Conservation (phyloP, 2,888 invertebrate species). For the Pristionchus maxplancki region DNA sequence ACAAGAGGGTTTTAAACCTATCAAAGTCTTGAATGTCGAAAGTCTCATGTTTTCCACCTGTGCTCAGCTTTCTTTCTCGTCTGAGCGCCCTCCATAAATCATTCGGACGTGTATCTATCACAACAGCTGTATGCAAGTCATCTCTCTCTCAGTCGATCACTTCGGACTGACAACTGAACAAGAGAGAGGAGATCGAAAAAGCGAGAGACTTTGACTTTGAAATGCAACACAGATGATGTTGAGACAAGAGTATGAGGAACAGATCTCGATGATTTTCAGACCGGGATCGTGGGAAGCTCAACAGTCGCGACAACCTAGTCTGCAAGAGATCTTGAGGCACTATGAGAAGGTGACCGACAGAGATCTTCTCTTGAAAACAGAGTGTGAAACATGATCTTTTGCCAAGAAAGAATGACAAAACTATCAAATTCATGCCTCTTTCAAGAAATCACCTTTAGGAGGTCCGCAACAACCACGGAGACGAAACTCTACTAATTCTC, state of each 20-base stretch:
- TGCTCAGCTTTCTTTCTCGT: background rate
- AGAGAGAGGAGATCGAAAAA: slow-evolving; percentile 18
- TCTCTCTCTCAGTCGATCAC: background rate
- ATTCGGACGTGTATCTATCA: slow-evolving; percentile 45
- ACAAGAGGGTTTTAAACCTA: background rate
- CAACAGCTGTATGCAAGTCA: slow-evolving; percentile 44
- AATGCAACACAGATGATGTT: slow-evolving; percentile 38
- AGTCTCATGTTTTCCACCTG: slow-evolving; percentile 47
- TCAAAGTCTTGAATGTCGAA: background rate
- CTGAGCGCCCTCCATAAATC: slow-evolving; percentile 44
- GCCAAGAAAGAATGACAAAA: background rate
- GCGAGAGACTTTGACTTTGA: slow-evolving; percentile 4
- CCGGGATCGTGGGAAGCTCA: slow-evolving; percentile 33
- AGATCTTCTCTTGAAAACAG: background rate
- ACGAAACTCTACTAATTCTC: slow-evolving; percentile 21
- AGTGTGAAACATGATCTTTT: background rate
- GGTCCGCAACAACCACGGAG: slow-evolving; percentile 21
- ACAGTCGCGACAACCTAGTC: background rate
- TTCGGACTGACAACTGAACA: slow-evolving; percentile 2
- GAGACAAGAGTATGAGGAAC: slow-evolving; percentile 23
- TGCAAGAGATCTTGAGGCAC: slow-evolving; percentile 33
- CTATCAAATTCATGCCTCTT: background rate
- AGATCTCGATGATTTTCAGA: background rate
- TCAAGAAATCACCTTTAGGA: background rate
- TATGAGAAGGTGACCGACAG: slow-evolving; percentile 15